Percentiles rank a stretch among this genome's conserved stretches.
These are phyloP conservation scores for Chloroceryle aenea DNA, from an alignment of 2,113 vertebrate genomes.

Conservation along the genomic window DNA sequence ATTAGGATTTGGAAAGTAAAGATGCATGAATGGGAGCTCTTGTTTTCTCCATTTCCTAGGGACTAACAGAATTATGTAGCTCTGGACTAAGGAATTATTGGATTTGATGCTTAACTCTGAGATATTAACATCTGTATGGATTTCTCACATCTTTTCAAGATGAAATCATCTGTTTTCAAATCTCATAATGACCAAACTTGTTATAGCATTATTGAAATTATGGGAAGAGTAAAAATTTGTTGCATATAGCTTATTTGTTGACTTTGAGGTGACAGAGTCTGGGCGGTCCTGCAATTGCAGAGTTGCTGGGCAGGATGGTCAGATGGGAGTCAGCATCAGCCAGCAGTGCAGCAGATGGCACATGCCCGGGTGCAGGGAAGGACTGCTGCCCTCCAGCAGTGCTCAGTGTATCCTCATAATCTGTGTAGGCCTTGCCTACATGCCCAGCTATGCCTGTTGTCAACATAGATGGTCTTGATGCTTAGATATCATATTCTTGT, in stretches of 20 bases:
- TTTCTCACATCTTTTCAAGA: not conserved
- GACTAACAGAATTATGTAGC: not conserved
- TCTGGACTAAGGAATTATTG: not conserved
- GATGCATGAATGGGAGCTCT: not conserved
- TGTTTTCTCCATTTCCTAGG: not conserved
- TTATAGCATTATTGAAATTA: not conserved
- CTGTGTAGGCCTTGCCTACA: not conserved
- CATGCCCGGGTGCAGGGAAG: rapidly evolving
- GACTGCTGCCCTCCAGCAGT: not conserved
- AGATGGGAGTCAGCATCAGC: not conserved
- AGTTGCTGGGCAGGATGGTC: not conserved
- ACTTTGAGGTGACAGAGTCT: not conserved
- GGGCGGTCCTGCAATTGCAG: not conserved
- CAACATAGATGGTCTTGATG: not conserved
- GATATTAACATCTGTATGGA: not conserved
- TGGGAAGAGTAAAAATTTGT: not conserved
- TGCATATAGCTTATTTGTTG: not conserved
- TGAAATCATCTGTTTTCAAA: not conserved
- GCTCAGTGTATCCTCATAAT: not conserved
- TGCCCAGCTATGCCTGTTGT: not conserved
- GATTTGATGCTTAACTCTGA: not conserved
- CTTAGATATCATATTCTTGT: not conserved
- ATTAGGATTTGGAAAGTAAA: not conserved
- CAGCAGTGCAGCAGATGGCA: not conserved
- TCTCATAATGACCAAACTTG: not conserved